These are phyloP conservation scores for Odocoileus virginianus DNA, from an alignment of 2,113 vertebrate species.

Conservation along the genomic window DNA sequence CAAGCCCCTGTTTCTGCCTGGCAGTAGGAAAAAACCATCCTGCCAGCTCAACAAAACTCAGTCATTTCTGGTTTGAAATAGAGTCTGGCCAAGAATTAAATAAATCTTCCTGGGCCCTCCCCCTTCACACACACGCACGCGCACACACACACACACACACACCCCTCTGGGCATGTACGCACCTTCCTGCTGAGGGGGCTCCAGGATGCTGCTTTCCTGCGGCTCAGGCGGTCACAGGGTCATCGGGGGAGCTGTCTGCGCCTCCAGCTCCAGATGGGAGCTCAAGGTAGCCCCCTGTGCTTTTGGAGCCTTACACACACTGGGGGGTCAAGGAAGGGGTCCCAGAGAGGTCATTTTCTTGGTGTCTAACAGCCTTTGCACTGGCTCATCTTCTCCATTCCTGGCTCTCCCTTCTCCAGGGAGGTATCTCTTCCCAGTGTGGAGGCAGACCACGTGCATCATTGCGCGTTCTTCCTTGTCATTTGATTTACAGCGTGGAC, in stretches of 20 bases:
- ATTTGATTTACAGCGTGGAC: too few relatives aligned
- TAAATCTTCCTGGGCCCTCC: too few relatives aligned
- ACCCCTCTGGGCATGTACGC: neutral
- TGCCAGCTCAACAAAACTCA: neutral
- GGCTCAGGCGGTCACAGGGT: neutral
- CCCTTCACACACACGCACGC: neutral
- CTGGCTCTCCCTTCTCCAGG: neutral
- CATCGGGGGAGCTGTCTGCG: neutral
- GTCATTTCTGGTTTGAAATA: neutral
- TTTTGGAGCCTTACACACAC: neutral
- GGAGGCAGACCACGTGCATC: neutral
- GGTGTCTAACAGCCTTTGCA: neutral
- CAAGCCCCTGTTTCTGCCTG: neutral
- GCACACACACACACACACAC: neutral
- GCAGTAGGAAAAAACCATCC: neutral
- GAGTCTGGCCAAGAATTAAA: neutral
- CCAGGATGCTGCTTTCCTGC: neutral
- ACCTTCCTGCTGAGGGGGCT: fast-evolving
- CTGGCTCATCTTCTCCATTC: neutral
- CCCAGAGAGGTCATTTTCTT: too few relatives aligned
- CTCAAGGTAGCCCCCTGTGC: fast-evolving
- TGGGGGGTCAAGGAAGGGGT: neutral
- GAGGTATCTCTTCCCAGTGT: neutral
- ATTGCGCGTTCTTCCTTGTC: fast-evolving
- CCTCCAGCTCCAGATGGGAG: too few relatives aligned